phyloP scores from a whole-genome alignment of 2,797 vertebrate genomes.

The Discoglossus pictus region DNA sequence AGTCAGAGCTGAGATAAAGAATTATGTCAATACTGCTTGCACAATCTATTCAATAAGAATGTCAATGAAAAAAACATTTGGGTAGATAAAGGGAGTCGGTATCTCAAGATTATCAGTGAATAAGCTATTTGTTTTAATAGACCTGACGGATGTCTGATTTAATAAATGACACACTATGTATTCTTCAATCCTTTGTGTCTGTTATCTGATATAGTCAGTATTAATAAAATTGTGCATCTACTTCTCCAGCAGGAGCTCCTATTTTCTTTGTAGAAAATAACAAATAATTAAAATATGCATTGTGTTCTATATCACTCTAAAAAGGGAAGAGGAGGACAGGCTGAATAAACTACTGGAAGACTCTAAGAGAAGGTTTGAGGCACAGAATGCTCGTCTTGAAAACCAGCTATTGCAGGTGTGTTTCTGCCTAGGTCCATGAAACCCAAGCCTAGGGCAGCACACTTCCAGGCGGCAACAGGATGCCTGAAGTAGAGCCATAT shows the following conservation, averaged over 20 bases:
- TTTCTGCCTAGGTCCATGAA: too few species aligned
- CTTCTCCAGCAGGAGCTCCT: too few species aligned
- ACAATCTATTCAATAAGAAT: conserved; percentile 1
- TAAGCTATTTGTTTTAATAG: conserved; percentile 8
- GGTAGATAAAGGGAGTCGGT: background rate
- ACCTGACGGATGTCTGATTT: conserved; percentile 4
- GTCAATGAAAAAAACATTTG: background rate
- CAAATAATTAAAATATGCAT: background rate
- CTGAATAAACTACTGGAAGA: conserved; percentile 44
- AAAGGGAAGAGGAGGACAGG: conserved; percentile 36
- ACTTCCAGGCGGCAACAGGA: too few species aligned
- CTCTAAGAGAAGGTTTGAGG: conserved; percentile 31
- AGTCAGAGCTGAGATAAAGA: background rate
- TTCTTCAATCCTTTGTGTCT: conserved; percentile 2
- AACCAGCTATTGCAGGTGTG: conserved; percentile 46
- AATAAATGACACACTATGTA: conserved; percentile 8
- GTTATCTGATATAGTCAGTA: conserved; percentile 12
- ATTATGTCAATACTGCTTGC: background rate
- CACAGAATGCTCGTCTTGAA: conserved; percentile 41
- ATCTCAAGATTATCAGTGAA: background rate
- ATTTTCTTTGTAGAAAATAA: background rate
- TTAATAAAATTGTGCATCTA: background rate
- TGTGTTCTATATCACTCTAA: background rate
- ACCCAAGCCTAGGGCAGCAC: too few species aligned
- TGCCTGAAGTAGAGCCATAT: too few species aligned